phyloP scores from a whole-genome alignment of 2,888 invertebrate genomes.

The Teinopalpus imperialis region DNA sequence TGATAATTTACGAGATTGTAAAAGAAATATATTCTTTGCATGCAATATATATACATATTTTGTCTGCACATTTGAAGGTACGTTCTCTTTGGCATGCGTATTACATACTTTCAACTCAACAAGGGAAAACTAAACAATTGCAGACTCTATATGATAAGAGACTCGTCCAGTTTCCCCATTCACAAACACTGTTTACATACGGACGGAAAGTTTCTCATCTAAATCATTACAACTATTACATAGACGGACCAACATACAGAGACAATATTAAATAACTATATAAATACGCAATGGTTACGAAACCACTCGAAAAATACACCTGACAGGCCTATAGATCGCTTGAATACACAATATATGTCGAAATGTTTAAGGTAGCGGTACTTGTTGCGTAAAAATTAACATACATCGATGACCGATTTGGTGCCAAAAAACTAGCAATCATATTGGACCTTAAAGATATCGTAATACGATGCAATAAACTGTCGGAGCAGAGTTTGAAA shows the following conservation, averaged over 20 bases:
- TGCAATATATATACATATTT: slow-evolving; percentile 49
- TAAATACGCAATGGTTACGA: slow-evolving; percentile 20
- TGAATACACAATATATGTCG: slow-evolving; percentile 24
- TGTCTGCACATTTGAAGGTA: slow-evolving; percentile 48
- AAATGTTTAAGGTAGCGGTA: slow-evolving; percentile 21
- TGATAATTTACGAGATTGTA: slow-evolving; percentile 26
- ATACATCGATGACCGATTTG: slow-evolving; percentile 33
- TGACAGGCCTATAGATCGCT: slow-evolving; percentile 10
- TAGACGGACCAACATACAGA: slow-evolving; percentile 23
- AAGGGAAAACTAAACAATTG: neutral
- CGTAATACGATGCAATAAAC: neutral
- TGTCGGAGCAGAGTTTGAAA: slow-evolving; percentile 48
- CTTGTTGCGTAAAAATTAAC: slow-evolving; percentile 39
- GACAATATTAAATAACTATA: slow-evolving; percentile 21
- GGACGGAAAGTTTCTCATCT: slow-evolving; percentile 27
- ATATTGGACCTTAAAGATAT: slow-evolving; percentile 10
- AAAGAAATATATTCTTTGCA: slow-evolving; percentile 49
- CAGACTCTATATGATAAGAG: slow-evolving; percentile 2
- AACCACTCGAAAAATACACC: slow-evolving; percentile 12
- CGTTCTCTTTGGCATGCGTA: slow-evolving; percentile 51
- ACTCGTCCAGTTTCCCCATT: neutral
- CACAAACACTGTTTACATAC: slow-evolving; percentile 16
- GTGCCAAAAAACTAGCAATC: slow-evolving; percentile 15
- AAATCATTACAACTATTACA: slow-evolving; percentile 20
- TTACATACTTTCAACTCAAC: slow-evolving; percentile 2